These are phyloP conservation scores for Poecilia velifera DNA, from an alignment of 2,797 vertebrate genomes.

Conservation along the genomic window DNA sequence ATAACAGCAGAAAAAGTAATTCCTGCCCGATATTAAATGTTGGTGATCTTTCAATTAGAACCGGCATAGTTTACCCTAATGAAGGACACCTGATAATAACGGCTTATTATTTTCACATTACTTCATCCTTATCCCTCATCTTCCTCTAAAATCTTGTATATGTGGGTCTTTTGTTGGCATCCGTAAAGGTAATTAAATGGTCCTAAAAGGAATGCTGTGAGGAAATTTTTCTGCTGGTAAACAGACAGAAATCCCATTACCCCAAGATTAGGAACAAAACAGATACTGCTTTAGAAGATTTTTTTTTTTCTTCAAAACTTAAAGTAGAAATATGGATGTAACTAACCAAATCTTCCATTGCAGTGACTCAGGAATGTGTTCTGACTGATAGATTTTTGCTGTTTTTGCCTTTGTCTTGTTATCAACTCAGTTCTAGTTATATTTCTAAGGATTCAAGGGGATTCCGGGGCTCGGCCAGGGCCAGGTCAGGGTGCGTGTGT, in stretches of 20 bases:
- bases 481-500: constrained; percentile 77
- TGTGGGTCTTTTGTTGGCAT: background rate
- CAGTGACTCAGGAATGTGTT: background rate
- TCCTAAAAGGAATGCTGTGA: background rate
- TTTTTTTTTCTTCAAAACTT: background rate
- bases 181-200: background rate
- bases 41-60: background rate
- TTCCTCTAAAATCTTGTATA: background rate
- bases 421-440: background rate
- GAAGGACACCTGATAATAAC: background rate
- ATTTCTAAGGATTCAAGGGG: constrained; percentile 13
- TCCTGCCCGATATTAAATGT: background rate
- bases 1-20: constrained; percentile 2
- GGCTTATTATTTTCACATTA: background rate
- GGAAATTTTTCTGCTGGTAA: background rate
- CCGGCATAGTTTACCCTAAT: background rate
- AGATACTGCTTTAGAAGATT: background rate
- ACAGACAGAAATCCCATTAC: background rate
- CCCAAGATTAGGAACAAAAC: background rate
- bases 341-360: too few species aligned
- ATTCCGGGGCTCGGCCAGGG: constrained; percentile 42
- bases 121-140: background rate
- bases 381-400: background rate
- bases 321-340: background rate
- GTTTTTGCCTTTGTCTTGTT: background rate